These are phyloP conservation scores for Dilophus febrilis DNA, from an alignment of 2,888 invertebrate genomes.

Conservation along the genomic window DNA sequence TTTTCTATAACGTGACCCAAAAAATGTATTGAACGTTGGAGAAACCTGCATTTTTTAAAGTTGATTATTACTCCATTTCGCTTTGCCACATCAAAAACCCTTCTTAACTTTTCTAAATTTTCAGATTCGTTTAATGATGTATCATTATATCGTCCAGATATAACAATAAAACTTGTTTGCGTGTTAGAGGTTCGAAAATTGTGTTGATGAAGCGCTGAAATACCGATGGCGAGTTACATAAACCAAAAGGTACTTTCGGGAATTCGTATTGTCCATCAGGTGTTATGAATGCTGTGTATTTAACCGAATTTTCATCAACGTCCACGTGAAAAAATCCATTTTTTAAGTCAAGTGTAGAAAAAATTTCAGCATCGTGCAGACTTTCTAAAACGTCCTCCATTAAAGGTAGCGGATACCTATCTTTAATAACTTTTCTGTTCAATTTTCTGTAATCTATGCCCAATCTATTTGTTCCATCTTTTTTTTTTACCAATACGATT, in stretches of 20 bases:
- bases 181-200: too few species aligned
- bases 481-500: conserved; percentile 14
- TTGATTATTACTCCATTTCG: too few species aligned
- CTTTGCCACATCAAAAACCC: too few species aligned
- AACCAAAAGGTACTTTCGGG: conserved; percentile 7
- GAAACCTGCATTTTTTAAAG: too few species aligned
- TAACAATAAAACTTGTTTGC: too few species aligned
- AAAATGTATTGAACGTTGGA: too few species aligned
- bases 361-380: conserved; percentile 14
- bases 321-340: conserved; percentile 21
- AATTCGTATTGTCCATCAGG: conserved; percentile 24
- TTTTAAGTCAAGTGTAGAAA: conserved; percentile 17
- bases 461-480: conserved; percentile 7
- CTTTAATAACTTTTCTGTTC: conserved; percentile 20
- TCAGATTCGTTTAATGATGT: too few species aligned
- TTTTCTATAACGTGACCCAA: too few species aligned
- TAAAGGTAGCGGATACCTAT: conserved; percentile 21
- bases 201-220: too few species aligned
- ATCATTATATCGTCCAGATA: too few species aligned
- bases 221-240: too few species aligned
- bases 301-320: conserved; percentile 12
- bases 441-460: conserved; percentile 25
- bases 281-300: conserved; percentile 23
- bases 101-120: too few species aligned
- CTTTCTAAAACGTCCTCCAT: conserved; percentile 22